phyloP scores from a whole-genome alignment of 2,113 vertebrate species.

The Mungos mungo region DNA sequence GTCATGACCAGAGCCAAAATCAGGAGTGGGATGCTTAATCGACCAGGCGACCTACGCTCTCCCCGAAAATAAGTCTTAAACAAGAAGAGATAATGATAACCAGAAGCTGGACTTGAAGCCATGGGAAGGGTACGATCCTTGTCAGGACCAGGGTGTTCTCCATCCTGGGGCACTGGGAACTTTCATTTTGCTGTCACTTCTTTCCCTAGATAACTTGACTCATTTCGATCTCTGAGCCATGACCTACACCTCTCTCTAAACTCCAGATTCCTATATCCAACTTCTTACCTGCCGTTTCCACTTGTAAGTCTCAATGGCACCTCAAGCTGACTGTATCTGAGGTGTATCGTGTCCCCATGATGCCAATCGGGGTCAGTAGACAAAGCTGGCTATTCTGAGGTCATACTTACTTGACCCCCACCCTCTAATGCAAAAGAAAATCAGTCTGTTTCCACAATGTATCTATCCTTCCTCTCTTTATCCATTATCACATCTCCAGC shows the following conservation, averaged over 20 bases:
- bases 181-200: neutral
- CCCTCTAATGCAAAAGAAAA: neutral
- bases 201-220: neutral
- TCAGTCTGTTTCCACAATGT: neutral
- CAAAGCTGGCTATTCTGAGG: neutral
- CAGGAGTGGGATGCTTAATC: no score
- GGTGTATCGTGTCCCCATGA: neutral
- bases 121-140: neutral
- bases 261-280: neutral
- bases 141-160: neutral
- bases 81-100: neutral
- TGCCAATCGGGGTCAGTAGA: neutral
- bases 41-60: no score
- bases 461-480: neutral
- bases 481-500: neutral
- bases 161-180: neutral
- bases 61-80: slow-evolving; percentile 11
- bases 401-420: neutral
- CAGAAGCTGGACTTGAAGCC: slow-evolving; percentile 22
- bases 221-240: neutral
- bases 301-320: neutral
- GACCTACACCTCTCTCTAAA: neutral
- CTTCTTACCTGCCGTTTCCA: neutral
- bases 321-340: neutral
- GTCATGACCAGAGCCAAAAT: no score